Percentiles rank a stretch among this genome's conserved stretches.
phyloP scores from a whole-genome alignment of 2,888 invertebrate genomes.

The Alloplasta piceator region DNA sequence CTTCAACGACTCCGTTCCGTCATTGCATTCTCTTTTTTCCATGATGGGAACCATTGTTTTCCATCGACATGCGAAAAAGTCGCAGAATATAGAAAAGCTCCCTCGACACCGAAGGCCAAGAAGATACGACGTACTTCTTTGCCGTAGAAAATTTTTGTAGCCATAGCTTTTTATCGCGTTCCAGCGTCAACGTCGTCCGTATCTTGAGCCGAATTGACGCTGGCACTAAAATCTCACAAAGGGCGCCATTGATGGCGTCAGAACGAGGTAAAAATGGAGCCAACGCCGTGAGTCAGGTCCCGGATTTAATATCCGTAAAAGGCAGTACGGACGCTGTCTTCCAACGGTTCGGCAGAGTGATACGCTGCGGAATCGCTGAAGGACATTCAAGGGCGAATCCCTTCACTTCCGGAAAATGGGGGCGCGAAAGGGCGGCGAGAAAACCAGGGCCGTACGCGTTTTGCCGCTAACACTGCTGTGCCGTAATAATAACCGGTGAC shows the following conservation, averaged over 20 bases:
- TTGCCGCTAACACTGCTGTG: slow-evolving; percentile 37
- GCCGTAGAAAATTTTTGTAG: no score
- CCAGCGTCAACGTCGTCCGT: slow-evolving; percentile 53
- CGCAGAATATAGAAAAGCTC: no score
- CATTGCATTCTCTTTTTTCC: no score
- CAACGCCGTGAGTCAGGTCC: slow-evolving; percentile 62
- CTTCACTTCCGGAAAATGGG: slow-evolving; percentile 22
- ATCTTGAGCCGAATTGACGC: slow-evolving; percentile 44
- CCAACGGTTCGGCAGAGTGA: slow-evolving; percentile 46
- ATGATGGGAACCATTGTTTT: no score
- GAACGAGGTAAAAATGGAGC: background rate
- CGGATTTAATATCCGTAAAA: slow-evolving; percentile 64
- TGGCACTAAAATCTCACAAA: slow-evolving; percentile 14
- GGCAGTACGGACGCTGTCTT: slow-evolving; percentile 39
- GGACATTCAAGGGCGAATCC: slow-evolving; percentile 56
- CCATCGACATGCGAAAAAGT: no score
- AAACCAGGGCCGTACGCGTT: no score
- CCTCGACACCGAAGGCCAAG: background rate
- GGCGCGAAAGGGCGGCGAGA: slow-evolving; percentile 40
- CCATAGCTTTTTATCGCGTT: slow-evolving; percentile 57
- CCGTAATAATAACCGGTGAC: slow-evolving; percentile 60
- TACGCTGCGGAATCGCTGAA: slow-evolving; percentile 6
- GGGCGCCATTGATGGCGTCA: slow-evolving; percentile 14
- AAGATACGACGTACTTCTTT: background rate
- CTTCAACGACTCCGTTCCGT: slow-evolving; percentile 27